These are phyloP conservation scores for Rattus norvegicus DNA, from an alignment of 2,113 vertebrate genomes.

Conservation along the genomic window GRCr8 NC_086031.1:70360001-70360500, in stretches of 20 bases:
- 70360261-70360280: slow-evolving; percentile 60
- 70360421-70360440: slow-evolving; percentile 89
- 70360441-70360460: slow-evolving; percentile 90
- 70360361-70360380: slow-evolving; percentile 83
- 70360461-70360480: slow-evolving; percentile 90
- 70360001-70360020: slow-evolving; percentile 71
- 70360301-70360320: slow-evolving; percentile 81
- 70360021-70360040: slow-evolving; percentile 68
- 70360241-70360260: slow-evolving; percentile 80
- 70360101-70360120: slow-evolving; percentile 62
- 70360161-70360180: slow-evolving; percentile 65
- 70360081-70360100: slow-evolving; percentile 38
- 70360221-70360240: not conserved
- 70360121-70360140: slow-evolving; percentile 49
- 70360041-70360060: slow-evolving; percentile 62
- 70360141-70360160: slow-evolving; percentile 53
- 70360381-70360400: slow-evolving; percentile 84
- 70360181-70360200: slow-evolving; percentile 7
- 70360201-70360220: not conserved
- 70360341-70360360: slow-evolving; percentile 73
- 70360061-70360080: slow-evolving; percentile 57
- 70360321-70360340: slow-evolving; percentile 64
- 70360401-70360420: slow-evolving; percentile 84
- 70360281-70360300: slow-evolving; percentile 82
- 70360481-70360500: slow-evolving; percentile 91